Evolutionary conservation across 2,888 invertebrate genomes (phyloP), one percentile per base, ranked within the genome.

Genomic region (Microplitis manilae): DNA sequence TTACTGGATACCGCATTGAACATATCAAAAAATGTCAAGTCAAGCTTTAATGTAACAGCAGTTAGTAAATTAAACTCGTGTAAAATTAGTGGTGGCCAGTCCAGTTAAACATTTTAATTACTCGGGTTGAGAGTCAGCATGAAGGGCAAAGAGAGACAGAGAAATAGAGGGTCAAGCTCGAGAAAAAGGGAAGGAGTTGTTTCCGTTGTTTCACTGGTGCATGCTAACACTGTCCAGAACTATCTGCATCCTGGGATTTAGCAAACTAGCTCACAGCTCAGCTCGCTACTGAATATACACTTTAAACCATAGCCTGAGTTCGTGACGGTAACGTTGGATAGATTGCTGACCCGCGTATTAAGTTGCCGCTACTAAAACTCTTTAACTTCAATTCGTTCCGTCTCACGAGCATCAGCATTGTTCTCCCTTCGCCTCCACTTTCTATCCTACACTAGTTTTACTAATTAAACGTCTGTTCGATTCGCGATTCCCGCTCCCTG

Each of bases 331-430:
- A 77, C 79, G 79, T 72, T 73, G 83, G 84, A 85, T 86, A 85
- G 86, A 88, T 87, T 86, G 86, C 84, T 87, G 87, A 88, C 87
- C 87, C 84, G 84, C 86, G 76, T 73, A 86, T 88, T 88, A 87
- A 87, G 87, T 88, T 87, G 86, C 86, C 86, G 87, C 82, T 83
- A 78, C 84, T 84, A 82, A 50, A 50, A 50, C 74, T 65, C 70
- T 73, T 61, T 72, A 68, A 64, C 74, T 71, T 67, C 70, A 79
- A 70, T 73, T 73, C 79, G 73, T 64, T 74, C 64, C 73, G 65
- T 69, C 68, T 75, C 73, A 69, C 38, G 72, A 50, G 64, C 79
- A 50, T 50, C 50, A 77, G 68, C 78, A 38, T 76, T 59, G 73
- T 75, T 78, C 67, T 59, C 59, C 59, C 73, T 30, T 30, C 30